Conservation (phyloP, 2,888 invertebrate genomes). For the Calameuta filiformis region DNA sequence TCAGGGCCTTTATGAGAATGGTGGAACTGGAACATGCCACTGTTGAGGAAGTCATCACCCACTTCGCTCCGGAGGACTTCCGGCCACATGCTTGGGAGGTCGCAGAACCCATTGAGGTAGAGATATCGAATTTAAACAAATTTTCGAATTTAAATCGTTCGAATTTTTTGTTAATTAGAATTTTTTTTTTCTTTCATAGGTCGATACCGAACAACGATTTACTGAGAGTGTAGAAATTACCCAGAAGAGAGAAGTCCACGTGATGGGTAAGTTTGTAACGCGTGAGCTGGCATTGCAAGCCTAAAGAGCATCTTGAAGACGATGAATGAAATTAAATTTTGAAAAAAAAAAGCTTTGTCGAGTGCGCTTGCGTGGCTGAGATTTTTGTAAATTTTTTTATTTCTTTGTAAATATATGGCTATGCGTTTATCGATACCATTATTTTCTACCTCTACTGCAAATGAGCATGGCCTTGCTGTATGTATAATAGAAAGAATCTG, state of each 20-base stretch:
- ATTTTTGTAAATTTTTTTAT: conserved; percentile 25
- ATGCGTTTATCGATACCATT: neutral
- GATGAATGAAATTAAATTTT: neutral
- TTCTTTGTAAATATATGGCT: neutral
- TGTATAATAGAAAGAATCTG: neutral
- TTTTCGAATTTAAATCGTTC: no score
- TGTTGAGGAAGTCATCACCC: conserved; percentile 85
- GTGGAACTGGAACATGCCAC: conserved; percentile 83
- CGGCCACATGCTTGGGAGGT: conserved; percentile 84
- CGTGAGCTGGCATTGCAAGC: conserved; percentile 32
- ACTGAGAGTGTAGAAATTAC: conserved; percentile 65
- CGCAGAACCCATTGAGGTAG: conserved; percentile 75
- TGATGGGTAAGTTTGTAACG: conserved; percentile 65
- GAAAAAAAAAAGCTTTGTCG: conserved; percentile 5
- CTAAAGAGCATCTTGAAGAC: neutral
- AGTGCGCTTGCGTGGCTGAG: conserved; percentile 46
- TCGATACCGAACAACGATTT: conserved; percentile 61
- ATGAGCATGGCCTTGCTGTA: neutral
- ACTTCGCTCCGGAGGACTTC: conserved; percentile 87
- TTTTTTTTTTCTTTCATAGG: conserved; percentile 42
- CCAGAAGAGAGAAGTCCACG: conserved; percentile 67
- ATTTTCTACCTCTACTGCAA: neutral
- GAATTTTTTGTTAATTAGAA: neutral
- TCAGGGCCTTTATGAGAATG: conserved; percentile 88
- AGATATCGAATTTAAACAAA: neutral